These are phyloP conservation scores for Strix uralensis DNA, from an alignment of 2,113 vertebrate species.

Conservation along the genomic window DNA sequence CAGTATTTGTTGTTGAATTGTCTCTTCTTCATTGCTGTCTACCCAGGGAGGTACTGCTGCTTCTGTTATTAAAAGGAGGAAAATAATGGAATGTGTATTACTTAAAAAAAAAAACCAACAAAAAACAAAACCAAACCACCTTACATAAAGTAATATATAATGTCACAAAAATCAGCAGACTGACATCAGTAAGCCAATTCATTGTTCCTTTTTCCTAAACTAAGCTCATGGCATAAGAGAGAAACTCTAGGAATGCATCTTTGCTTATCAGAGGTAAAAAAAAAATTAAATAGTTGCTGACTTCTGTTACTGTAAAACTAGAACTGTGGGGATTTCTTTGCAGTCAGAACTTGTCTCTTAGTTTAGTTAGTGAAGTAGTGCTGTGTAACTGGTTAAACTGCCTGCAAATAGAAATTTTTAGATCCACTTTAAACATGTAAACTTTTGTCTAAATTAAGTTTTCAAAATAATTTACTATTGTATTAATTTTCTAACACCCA, in stretches of 20 bases:
- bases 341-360: not conserved
- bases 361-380: not conserved
- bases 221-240: not conserved
- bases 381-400: not conserved
- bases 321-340: not conserved
- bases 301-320: not conserved
- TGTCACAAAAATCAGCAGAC: not conserved
- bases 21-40: constrained; percentile 95
- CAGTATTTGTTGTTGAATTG: constrained; percentile 95
- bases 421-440: not conserved
- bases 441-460: not conserved
- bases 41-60: constrained; percentile 94
- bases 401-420: not conserved
- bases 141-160: not conserved
- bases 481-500: not conserved
- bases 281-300: not conserved
- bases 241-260: not conserved
- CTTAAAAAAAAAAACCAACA: not conserved
- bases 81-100: not conserved
- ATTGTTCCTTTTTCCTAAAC: not conserved
- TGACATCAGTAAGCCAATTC: not conserved
- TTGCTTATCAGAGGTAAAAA: not conserved
- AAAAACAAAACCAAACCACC: not conserved
- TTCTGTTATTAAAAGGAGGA: constrained; percentile 72
- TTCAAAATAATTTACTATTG: not conserved